Evolutionary conservation across 2,888 invertebrate genomes (phyloP).

Genomic region (Phlogophora meticulosa): DNA sequence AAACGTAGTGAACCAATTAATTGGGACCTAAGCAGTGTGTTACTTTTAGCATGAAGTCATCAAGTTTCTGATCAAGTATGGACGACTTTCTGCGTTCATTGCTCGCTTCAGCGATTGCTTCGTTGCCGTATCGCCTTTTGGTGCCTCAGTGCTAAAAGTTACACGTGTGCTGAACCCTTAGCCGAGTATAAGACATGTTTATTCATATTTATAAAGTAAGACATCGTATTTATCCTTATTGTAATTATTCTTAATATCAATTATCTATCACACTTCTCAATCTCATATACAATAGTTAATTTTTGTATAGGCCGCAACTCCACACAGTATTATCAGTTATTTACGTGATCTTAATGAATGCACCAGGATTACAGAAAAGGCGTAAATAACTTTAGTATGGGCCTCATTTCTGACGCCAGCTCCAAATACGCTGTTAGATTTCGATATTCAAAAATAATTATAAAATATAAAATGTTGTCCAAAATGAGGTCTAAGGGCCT

Average conservation of each 20-base stretch:
- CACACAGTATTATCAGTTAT: neutral
- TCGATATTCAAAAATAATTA: neutral
- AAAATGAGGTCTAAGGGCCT: neutral
- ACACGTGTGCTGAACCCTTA: neutral
- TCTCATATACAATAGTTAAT: neutral
- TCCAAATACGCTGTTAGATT: neutral
- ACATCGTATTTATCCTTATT: slow-evolving; percentile 9
- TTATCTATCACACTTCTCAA: slow-evolving; percentile 2
- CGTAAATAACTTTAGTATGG: neutral
- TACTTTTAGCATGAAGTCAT: neutral
- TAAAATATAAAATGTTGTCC: neutral
- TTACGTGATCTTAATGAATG: no score
- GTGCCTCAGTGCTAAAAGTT: slow-evolving; percentile 1
- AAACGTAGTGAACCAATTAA: slow-evolving; percentile 1
- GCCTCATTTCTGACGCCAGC: neutral
- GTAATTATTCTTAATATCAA: slow-evolving; percentile 23
- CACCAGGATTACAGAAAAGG: no score
- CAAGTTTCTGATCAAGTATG: neutral
- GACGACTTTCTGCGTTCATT: no score
- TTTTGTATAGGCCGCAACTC: neutral
- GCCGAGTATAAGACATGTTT: slow-evolving; percentile 2
- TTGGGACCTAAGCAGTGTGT: neutral
- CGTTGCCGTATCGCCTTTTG: neutral
- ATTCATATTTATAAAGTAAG: slow-evolving; percentile 18
- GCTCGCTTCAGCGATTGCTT: no score